A percentile compares a stretch with the other conserved stretches of the same genome.
Evolutionary conservation across 1,140 invertebrate genomes (phyloP).

Genomic region (Neoseiulus cucumeris): DNA sequence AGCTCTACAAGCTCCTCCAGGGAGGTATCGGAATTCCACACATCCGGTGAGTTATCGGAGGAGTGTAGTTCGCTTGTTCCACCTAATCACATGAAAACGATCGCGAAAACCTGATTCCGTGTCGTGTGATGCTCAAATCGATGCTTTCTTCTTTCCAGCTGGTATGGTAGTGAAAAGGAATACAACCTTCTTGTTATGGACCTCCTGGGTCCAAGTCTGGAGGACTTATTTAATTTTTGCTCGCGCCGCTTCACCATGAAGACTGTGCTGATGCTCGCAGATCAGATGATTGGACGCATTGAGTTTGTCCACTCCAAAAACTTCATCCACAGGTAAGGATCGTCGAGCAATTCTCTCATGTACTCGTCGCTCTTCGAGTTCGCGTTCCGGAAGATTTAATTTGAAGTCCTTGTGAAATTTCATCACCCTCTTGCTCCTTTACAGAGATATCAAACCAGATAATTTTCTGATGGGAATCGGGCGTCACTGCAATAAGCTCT

Average conservation of each 20-base stretch:
- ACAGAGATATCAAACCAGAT: conserved; percentile 31
- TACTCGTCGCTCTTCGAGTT: too few relatives aligned
- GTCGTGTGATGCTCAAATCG: too few relatives aligned
- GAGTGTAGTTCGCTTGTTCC: too few relatives aligned
- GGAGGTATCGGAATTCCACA: conserved; percentile 89
- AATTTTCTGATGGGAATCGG: conserved; percentile 35
- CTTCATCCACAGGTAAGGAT: conserved; percentile 34
- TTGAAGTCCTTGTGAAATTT: too few relatives aligned
- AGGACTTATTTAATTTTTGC: conserved; percentile 94
- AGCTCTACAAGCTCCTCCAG: conserved; percentile 75
- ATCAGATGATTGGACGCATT: conserved; percentile 41
- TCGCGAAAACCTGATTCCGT: not conserved
- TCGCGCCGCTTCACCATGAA: conserved; percentile 88
- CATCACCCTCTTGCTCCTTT: conserved; percentile 22
- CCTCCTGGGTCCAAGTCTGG: conserved; percentile 74
- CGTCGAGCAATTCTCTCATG: too few relatives aligned
- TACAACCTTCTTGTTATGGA: conserved; percentile 96
- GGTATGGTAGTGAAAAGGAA: conserved; percentile 73
- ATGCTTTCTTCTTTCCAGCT: conserved; percentile 40
- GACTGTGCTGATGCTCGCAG: conserved; percentile 88
- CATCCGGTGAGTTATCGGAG: conserved; percentile 42
- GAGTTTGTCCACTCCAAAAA: conserved; percentile 44
- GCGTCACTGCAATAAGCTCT: conserved; percentile 26
- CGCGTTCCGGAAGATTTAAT: too few relatives aligned
- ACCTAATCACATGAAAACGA: too few relatives aligned